Conservation (phyloP, 2,797 vertebrate genomes). For the Anableps anableps region DNA sequence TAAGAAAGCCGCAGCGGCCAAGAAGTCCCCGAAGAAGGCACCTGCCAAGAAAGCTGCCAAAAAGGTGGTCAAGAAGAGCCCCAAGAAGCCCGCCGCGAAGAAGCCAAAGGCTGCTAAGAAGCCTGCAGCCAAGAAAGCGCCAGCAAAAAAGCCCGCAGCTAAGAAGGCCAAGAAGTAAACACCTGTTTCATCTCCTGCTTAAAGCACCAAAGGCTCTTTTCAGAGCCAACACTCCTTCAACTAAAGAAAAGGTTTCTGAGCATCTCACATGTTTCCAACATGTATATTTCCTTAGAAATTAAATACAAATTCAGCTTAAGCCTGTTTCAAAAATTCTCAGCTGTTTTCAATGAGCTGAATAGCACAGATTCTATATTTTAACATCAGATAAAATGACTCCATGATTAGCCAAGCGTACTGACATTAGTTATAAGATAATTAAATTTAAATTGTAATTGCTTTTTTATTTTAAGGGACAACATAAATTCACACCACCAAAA, state of each 20-base stretch:
- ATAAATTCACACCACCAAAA: too few species aligned
- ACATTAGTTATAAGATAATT: too few species aligned
- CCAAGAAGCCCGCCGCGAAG: not conserved
- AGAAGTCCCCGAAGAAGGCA: not conserved
- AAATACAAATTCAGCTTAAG: too few species aligned
- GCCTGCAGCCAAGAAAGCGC: not conserved
- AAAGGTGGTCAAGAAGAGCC: conserved; percentile 7
- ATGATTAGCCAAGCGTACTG: too few species aligned
- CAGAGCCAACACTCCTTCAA: conserved; percentile 15
- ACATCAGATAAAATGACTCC: too few species aligned
- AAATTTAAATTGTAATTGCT: too few species aligned
- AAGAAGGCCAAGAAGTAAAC: conserved; percentile 13
- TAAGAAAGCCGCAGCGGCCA: conserved; percentile 22
- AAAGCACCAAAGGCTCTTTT: conserved; percentile 30
- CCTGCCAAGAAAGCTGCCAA: not conserved
- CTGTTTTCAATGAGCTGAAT: too few species aligned
- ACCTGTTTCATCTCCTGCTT: rapidly evolving
- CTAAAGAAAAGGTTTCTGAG: not conserved
- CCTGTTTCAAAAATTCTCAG: too few species aligned
- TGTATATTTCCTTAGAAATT: too few species aligned
- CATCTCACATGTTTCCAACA: not conserved
- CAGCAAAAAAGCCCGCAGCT: not conserved
- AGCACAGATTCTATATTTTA: too few species aligned
- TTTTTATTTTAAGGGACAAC: too few species aligned
- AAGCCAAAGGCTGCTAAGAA: conserved; percentile 3